phyloP scores from a whole-genome alignment of 2,113 vertebrate species.

The Mormyrus iriodes region DNA sequence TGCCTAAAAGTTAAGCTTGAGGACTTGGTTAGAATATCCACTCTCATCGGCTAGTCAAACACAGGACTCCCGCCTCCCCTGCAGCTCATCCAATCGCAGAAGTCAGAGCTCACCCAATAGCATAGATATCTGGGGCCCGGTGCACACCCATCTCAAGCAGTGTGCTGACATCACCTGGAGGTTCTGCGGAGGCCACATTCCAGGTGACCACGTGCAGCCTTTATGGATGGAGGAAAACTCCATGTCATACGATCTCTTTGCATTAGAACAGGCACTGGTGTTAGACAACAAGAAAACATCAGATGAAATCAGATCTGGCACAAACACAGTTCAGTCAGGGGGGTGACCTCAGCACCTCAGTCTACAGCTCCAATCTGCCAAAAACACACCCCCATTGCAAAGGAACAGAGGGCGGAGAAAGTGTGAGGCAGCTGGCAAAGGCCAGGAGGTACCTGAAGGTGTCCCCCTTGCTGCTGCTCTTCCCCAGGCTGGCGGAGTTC shows the following conservation, averaged over 20 bases:
- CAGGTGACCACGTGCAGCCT: constrained; percentile 88
- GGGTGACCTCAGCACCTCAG: neutral
- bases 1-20: neutral
- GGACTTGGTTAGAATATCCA: neutral
- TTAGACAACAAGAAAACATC: too few species aligned
- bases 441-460: constrained; percentile 58
- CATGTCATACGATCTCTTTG: neutral
- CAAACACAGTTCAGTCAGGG: neutral
- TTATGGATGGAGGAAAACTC: constrained; percentile 8
- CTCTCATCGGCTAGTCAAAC: neutral
- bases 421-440: neutral
- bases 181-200: constrained; percentile 85
- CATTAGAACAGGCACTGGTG: neutral
- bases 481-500: constrained; percentile 13
- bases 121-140: constrained; percentile 68
- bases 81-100: neutral
- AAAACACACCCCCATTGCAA: neutral
- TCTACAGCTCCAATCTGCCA: neutral
- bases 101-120: constrained; percentile 75
- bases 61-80: neutral
- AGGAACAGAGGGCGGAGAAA: neutral
- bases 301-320: too few species aligned
- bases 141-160: constrained; percentile 70
- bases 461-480: neutral
- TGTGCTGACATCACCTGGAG: constrained; percentile 67